Base-by-base conservation (phyloP, 2,888 invertebrate species). In the Epistrophe eligans region DNA sequence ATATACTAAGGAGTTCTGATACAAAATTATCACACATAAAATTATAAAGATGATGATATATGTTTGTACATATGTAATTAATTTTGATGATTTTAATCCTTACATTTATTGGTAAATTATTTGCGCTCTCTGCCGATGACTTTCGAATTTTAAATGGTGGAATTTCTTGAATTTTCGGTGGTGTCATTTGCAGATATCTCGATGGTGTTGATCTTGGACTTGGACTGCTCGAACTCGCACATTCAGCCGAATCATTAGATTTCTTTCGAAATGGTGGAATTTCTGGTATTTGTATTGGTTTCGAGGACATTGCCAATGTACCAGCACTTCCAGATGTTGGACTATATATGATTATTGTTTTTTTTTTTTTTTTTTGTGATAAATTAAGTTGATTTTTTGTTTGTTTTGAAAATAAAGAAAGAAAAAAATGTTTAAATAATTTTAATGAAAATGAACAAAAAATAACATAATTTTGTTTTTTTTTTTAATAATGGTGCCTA, bases 71-170 rank as follows among this genome's bases (percentile, higher is more conserved):
- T 24, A 24, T 1, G 24, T 24, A 24, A 24, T 48, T 0, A 48
- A 17, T 48, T 3, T 50, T 32, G 15, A 24, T 28, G 7, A 28
- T 52, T 24, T 62, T 58, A 50, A n/a, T 40, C 88, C 92, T 93
- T 92, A 93, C 93, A 90, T 91, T 92, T 89, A 92, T 90, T 79
- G 92, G 90, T 88, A 91, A 90, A 87, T 92, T 91, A 73, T 91
- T 91, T 64, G 92, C 91, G 92, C 94, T 94, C 90, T 94, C 94
- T 77, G 93, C 93, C n/a, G 94, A 94, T 89, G 91, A 90, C 90
- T 94, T 94, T 88, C 94, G 93, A 24, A 94, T 93, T 89, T 93
- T 93, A 90, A 93, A 94, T 28, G 95, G 94, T 74, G 95, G 95
- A 90, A 92, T 92, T 89, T 93, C 93, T 87, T 93, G 91, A 84